These are phyloP conservation scores for Eurytoma adleriae DNA, from an alignment of 2,888 invertebrate genomes.

Conservation along the genomic window DNA sequence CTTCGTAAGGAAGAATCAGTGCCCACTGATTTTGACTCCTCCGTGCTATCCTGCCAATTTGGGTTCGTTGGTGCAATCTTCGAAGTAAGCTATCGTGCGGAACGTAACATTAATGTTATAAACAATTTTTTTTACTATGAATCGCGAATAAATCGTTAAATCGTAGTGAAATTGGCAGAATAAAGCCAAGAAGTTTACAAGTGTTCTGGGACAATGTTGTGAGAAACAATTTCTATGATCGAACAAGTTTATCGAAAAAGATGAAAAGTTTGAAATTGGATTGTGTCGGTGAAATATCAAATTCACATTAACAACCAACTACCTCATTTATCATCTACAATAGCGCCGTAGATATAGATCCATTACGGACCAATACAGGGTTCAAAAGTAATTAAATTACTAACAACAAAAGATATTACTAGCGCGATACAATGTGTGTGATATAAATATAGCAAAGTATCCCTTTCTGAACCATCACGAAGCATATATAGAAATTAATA, in stretches of 20 bases:
- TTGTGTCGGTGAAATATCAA: conserved; percentile 22
- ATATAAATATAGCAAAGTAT: conserved; percentile 13
- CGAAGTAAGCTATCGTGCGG: conserved; percentile 63
- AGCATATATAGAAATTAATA: not conserved
- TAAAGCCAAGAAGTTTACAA: not conserved
- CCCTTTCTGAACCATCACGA: too few species aligned
- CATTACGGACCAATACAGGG: conserved; percentile 32
- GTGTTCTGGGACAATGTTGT: not conserved
- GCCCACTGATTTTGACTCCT: conserved; percentile 67
- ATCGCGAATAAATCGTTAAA: not conserved
- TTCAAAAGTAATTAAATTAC: conserved; percentile 30
- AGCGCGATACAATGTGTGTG: not conserved
- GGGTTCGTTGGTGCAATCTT: conserved; percentile 65
- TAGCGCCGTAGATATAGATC: conserved; percentile 18
- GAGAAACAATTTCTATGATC: not conserved
- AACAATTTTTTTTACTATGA: not conserved
- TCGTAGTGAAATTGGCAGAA: not conserved
- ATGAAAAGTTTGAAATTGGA: not conserved
- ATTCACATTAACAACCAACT: conserved; percentile 57
- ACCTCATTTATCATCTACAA: conserved; percentile 57
- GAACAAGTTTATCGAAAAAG: not conserved
- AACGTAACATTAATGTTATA: not conserved
- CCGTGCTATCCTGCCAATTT: conserved; percentile 67
- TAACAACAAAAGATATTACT: conserved; percentile 1
- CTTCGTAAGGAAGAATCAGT: conserved; percentile 68